phyloP scores from a whole-genome alignment of 2,113 vertebrate genomes.

The Merops nubicus region DNA sequence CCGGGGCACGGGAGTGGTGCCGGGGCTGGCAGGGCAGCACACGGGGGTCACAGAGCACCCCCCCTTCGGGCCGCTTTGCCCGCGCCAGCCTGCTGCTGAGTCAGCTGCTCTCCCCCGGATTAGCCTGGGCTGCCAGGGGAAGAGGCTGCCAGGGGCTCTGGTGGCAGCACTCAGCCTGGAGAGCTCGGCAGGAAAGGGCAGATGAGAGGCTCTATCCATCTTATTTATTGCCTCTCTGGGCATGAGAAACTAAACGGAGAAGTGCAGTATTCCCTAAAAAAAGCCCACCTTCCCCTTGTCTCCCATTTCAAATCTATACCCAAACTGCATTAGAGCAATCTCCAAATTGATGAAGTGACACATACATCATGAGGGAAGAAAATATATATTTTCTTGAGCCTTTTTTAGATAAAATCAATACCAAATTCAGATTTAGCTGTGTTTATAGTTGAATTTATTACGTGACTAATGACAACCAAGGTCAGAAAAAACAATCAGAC shows the following conservation, averaged over 20 bases:
- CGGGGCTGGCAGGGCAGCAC: not conserved
- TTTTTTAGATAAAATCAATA: constrained; percentile 35
- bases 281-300: not conserved
- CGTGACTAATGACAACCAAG: not conserved
- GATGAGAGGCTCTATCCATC: not conserved
- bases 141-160: not conserved
- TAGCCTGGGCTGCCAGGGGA: not conserved
- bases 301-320: constrained; percentile 43
- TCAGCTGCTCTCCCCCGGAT: not conserved
- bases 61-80: not conserved
- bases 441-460: constrained; percentile 2
- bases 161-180: not conserved
- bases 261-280: not conserved
- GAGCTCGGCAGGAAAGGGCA: not conserved
- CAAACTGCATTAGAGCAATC: not conserved
- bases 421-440: not conserved
- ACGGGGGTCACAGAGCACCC: not conserved
- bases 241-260: not conserved
- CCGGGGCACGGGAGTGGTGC: too few species aligned
- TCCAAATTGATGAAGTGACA: not conserved
- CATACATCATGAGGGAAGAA: not conserved
- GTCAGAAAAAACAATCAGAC: constrained; percentile 22
- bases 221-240: constrained; percentile 9
- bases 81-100: not conserved
- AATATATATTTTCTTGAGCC: not conserved